These are phyloP conservation scores for Andrena marginata DNA, from an alignment of 2,888 invertebrate species.

Conservation along the genomic window DNA sequence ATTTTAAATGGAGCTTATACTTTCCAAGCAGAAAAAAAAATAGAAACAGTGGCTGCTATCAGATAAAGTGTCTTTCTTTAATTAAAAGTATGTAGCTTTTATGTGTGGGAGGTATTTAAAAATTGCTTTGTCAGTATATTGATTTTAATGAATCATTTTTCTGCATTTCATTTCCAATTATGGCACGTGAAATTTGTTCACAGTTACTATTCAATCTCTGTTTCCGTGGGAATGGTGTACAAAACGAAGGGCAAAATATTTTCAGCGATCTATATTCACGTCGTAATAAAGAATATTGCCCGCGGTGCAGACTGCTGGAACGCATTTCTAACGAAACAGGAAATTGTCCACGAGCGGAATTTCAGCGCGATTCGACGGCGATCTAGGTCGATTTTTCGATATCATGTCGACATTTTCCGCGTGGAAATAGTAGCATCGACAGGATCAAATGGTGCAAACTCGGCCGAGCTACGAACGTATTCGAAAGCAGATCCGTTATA, in stretches of 20 bases:
- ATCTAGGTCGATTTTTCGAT: neutral
- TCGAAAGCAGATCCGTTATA: neutral
- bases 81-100: too few species aligned
- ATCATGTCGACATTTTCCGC: neutral
- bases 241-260: slow-evolving; percentile 6
- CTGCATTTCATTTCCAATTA: neutral
- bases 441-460: neutral
- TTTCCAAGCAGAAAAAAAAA: too few species aligned
- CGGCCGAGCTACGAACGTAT: neutral
- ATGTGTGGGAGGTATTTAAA: too few species aligned
- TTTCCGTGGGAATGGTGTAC: neutral
- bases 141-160: neutral
- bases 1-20: neutral
- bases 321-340: neutral
- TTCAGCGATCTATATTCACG: neutral
- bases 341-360: neutral
- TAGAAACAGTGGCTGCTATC: too few species aligned
- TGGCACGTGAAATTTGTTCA: neutral
- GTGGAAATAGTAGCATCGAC: slow-evolving; percentile 1
- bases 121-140: too few species aligned
- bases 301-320: neutral
- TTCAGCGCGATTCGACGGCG: neutral
- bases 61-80: too few species aligned
- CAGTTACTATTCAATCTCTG: neutral
- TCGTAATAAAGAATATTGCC: neutral